A percentile compares a stretch with the other conserved stretches of the same genome.
Evolutionary conservation across 2,797 vertebrate genomes (phyloP).

Genomic region (Silurus aristotelis): DNA sequence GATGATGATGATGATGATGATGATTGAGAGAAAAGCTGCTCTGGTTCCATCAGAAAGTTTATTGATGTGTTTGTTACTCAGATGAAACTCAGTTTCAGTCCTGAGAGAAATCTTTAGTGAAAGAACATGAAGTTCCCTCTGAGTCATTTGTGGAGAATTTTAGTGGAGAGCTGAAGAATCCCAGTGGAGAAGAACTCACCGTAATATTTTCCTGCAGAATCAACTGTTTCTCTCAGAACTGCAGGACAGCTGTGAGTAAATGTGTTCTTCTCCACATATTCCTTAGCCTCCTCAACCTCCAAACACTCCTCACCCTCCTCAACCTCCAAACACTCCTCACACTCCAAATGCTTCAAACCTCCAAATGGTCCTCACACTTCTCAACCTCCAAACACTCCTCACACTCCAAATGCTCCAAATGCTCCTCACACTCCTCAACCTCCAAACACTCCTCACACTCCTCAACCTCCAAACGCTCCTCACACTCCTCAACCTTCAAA

Average conservation of each 20-base stretch:
- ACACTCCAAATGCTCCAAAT: too few species aligned
- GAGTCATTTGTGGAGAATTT: slow-evolving; percentile 6
- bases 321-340: too few species aligned
- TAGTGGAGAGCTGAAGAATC: neutral
- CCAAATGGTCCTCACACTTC: neutral
- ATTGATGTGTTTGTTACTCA: neutral
- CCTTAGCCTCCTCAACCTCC: neutral
- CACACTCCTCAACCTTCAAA: too few species aligned
- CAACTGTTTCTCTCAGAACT: neutral
- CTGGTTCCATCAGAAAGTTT: too few species aligned
- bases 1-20: too few species aligned
- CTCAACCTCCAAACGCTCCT: too few species aligned
- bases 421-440: too few species aligned
- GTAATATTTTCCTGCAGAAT: neutral
- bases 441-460: too few species aligned
- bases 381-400: neutral
- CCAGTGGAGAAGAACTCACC: neutral
- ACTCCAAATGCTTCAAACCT: too few species aligned
- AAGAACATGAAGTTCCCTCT: neutral
- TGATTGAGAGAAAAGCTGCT: too few species aligned
- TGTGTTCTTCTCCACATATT: neutral
- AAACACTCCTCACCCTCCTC: too few species aligned
- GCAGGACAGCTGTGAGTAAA: neutral
- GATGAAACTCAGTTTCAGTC: neutral
- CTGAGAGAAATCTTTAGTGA: neutral